Base-by-base conservation (phyloP, 1,140 invertebrate genomes). In the Drosophila pallidifrons region DNA sequence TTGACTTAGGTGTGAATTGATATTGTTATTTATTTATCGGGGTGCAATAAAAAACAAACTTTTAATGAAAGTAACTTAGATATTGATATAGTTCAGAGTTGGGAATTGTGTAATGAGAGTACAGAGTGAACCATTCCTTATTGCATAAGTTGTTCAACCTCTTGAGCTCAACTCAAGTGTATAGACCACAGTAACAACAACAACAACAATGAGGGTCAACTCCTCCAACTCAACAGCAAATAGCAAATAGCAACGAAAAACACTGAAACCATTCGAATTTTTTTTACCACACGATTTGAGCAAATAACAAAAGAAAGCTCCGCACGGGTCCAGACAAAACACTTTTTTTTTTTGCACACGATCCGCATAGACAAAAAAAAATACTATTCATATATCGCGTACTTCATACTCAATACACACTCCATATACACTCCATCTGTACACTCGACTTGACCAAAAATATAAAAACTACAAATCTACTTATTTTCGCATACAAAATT, bases 401-500 rank as follows among this genome's bases (percentile, higher is more conserved):
- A 65, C 11, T 57, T 30, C n/a, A 59, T 13, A 73, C 63, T 52
- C 47, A 51, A 70, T 52, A 54, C 46, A 45, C 67, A 76, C 74
- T 76, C 60, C 35, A 63, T 68, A 82, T 47, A 64, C 61, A 66
- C 46, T 58, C 47, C 13, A 70, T 58, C 47, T 7, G 63, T 61
- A 70, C 43, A 57, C 60, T 65, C 55, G 20, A 74, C 60, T 65
- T 46, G 20, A 74, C 49, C 30, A 41, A 61, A 60, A 68, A 55
- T 55, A 55, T 87, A 61, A 49, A 51, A 63, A 87, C 80, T 83
- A 89, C 77, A 65, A 89, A 89, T 83, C 85, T 88, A 88, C 83
- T 88, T 88, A 88, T 89, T 88, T 88, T 88, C 83, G 85, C 83
- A 88, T 88, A 88, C 83, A 85, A 88, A 87, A 88, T 81, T 89